Percentiles rank a stretch among this genome's conserved stretches.
phyloP scores from a whole-genome alignment of 2,113 vertebrate genomes.

The Thymallus thymallus region DNA sequence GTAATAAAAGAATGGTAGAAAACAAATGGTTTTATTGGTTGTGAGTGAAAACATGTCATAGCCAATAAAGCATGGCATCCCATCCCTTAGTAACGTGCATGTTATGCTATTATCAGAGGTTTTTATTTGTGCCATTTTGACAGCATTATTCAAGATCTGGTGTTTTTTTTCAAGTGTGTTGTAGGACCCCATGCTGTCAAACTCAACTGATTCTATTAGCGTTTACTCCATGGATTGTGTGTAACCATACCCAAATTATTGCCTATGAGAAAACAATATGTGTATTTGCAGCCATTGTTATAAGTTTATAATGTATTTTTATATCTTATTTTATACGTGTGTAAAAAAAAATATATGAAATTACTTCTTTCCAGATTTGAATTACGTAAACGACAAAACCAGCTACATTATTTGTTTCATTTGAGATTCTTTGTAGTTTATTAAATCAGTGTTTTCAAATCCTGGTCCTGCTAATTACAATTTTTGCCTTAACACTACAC shows the following conservation, averaged over 20 bases:
- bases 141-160: constrained; percentile 74
- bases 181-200: constrained; percentile 79
- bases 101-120: constrained; percentile 79
- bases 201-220: constrained; percentile 77
- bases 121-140: constrained; percentile 76
- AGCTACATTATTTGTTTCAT: constrained; percentile 5
- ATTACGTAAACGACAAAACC: constrained; percentile 51
- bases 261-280: constrained; percentile 87
- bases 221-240: constrained; percentile 84
- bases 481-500: too few species aligned
- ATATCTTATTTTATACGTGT: constrained; percentile 93
- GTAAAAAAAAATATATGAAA: constrained; percentile 66
- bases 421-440: constrained; percentile 10
- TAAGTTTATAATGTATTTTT: constrained; percentile 97
- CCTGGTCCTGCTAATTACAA: too few species aligned
- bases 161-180: constrained; percentile 72
- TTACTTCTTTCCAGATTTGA: constrained; percentile 61
- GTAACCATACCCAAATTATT: constrained; percentile 85
- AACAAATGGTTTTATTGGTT: constrained; percentile 10
- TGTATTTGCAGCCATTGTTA: constrained; percentile 88
- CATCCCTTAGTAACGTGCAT: constrained; percentile 81
- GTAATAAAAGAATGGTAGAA: not conserved
- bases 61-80: constrained; percentile 79
- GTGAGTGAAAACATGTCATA: constrained; percentile 27
- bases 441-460: not conserved